phyloP scores from a whole-genome alignment of 2,888 invertebrate species.

The Macaria liturata region DNA sequence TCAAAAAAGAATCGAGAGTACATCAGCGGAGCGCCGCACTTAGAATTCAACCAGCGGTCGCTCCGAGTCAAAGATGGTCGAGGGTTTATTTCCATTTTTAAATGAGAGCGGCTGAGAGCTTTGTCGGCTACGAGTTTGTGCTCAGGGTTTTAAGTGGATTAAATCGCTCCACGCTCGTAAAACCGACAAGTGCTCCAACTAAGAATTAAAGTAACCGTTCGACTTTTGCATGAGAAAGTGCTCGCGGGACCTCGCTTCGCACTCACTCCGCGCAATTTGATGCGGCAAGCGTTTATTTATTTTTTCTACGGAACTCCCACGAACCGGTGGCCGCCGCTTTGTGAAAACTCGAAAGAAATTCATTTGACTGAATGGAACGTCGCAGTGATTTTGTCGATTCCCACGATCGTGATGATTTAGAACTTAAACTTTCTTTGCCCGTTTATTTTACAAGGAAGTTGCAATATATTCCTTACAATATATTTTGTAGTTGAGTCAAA shows the following conservation, averaged over 20 bases:
- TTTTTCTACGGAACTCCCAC: slow-evolving; percentile 61
- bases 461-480: not conserved
- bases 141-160: slow-evolving; percentile 84
- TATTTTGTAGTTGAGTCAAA: slow-evolving; percentile 27
- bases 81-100: slow-evolving; percentile 83
- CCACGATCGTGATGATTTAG: slow-evolving; percentile 42
- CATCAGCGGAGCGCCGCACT: slow-evolving; percentile 69
- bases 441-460: too few relatives aligned
- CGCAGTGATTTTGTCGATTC: slow-evolving; percentile 49
- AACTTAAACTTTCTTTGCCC: too few relatives aligned
- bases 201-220: slow-evolving; percentile 83
- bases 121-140: slow-evolving; percentile 81
- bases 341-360: slow-evolving; percentile 73
- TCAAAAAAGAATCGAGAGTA: slow-evolving; percentile 64
- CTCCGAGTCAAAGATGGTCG: slow-evolving; percentile 80
- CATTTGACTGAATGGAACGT: slow-evolving; percentile 61
- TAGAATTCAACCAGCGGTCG: slow-evolving; percentile 77
- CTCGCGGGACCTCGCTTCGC: slow-evolving; percentile 69
- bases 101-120: slow-evolving; percentile 83
- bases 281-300: slow-evolving; percentile 65
- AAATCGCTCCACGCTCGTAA: slow-evolving; percentile 83
- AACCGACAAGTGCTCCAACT: slow-evolving; percentile 81
- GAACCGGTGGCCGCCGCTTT: slow-evolving; percentile 60
- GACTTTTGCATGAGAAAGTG: slow-evolving; percentile 83
- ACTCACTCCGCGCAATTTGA: slow-evolving; percentile 69